phyloP scores from a whole-genome alignment of 2,113 vertebrate genomes.

The Osmerus eperlanus region DNA sequence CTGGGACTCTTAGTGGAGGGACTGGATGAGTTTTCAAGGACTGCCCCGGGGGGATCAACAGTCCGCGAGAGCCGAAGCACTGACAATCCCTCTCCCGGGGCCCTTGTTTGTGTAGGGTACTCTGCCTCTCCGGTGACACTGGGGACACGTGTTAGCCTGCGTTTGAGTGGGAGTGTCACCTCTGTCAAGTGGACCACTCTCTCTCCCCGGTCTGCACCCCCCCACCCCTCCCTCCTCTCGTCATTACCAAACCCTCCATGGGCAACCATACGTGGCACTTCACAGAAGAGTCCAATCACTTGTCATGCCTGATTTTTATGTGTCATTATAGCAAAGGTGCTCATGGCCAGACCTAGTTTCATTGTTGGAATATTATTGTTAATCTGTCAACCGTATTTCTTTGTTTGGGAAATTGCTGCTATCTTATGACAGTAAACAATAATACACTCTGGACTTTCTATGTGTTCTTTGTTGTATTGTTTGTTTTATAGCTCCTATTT shows the following conservation, averaged over 20 bases:
- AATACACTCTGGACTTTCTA: no score
- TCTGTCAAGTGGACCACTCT: constrained; percentile 48
- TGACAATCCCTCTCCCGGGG: constrained; percentile 15
- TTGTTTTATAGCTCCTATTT: no score
- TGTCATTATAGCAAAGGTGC: no score
- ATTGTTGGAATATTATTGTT: no score
- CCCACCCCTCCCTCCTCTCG: constrained; percentile 1
- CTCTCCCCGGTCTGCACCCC: constrained; percentile 15
- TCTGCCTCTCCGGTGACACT: neutral
- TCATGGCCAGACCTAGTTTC: no score
- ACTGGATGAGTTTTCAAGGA: constrained; percentile 26
- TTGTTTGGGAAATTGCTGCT: neutral
- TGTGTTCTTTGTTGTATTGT: no score
- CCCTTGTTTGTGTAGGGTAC: constrained; percentile 14
- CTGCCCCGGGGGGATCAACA: constrained; percentile 27
- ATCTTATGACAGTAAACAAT: neutral
- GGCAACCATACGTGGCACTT: constrained; percentile 10
- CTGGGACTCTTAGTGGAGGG: constrained; percentile 24
- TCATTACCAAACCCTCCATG: constrained; percentile 24
- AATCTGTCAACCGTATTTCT: no score
- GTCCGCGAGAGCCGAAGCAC: constrained; percentile 2
- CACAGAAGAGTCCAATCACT: neutral
- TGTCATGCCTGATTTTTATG: neutral
- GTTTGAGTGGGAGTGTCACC: constrained; percentile 24
- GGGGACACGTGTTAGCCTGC: constrained; percentile 37